Evolutionary conservation across 2,888 invertebrate species (phyloP), one percentile per base, ranked within the genome.

Genomic region (Aricia artaxerxes): DNA sequence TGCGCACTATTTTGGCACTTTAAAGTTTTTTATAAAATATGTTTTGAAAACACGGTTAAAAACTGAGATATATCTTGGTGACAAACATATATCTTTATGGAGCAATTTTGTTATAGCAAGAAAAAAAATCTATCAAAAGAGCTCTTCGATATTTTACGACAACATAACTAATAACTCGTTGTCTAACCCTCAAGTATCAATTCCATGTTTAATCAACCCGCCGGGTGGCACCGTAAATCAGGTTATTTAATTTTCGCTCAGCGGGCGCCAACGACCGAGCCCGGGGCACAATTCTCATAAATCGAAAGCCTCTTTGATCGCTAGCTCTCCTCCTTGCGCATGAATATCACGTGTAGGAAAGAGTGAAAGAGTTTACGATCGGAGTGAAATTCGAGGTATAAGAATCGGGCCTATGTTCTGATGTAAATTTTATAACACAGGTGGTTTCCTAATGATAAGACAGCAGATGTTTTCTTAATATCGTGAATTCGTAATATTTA

Each of bases 191-290:
- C 49, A 44, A 75, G 24, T 75, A 60, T 78, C 24, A 64, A 64
- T 40, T 61, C 24, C 57, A 24, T 61, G n/a, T 60, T 44, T 31
- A 64, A 78, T 78, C 61, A 61, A 24, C 61, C 61, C 61, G 24
- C 31, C 49, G 44, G 24, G 35, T 64, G 49, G 61, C 78, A 16
- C 31, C 76, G 35, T 79, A 61, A 61, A 61, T 61, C 61, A 61
- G 61, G 61, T 61, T 61, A 79, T 81, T 82, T 81, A 82, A 82
- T 82, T 81, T 80, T 77, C 81, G 76, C 83, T 38, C 82, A 82
- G 82, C 82, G 79, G 79, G 83, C 78, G 80, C 79, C 78, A 79
- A 49, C 76, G 81, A 80, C 80, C 82, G 82, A 82, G 80, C 57
- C 49, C 57, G 4, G 57, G 57, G 1, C 4, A 16, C 2, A 16